These are phyloP conservation scores for Tryphoninae sp. DNA, from an alignment of 2,888 invertebrate species.

Conservation along the genomic window DNA sequence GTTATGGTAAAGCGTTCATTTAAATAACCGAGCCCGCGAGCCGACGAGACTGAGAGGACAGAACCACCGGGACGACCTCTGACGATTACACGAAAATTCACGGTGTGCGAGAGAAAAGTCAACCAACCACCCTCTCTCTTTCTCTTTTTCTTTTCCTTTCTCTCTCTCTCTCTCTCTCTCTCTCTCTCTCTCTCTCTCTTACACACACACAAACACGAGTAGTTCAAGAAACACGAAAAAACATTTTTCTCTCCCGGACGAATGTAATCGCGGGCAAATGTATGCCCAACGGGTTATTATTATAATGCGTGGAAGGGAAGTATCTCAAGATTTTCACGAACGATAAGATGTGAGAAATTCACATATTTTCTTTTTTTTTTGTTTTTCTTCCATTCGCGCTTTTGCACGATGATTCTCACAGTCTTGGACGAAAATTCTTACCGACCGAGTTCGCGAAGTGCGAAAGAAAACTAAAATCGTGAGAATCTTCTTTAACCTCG, in stretches of 20 bases:
- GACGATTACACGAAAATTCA: not conserved
- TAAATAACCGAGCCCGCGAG: conserved; percentile 70
- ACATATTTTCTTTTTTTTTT: too few relatives aligned
- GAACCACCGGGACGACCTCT: conserved; percentile 18
- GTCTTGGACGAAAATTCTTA: too few relatives aligned
- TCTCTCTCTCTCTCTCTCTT: too few relatives aligned
- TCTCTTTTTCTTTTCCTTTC: too few relatives aligned
- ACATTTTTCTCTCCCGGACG: not conserved
- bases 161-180: too few relatives aligned
- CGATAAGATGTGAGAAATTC: too few relatives aligned
- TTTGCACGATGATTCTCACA: too few relatives aligned
- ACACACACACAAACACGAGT: not conserved
- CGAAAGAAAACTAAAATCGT: too few relatives aligned
- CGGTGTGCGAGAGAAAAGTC: not conserved
- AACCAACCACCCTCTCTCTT: conserved; percentile 13
- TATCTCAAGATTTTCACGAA: too few relatives aligned
- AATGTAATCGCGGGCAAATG: not conserved
- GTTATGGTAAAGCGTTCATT: conserved; percentile 73
- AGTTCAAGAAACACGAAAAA: conserved; percentile 20
- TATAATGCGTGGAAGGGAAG: not conserved
- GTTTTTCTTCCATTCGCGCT: too few relatives aligned
- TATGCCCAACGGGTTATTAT: not conserved
- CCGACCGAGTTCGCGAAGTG: too few relatives aligned
- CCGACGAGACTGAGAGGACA: conserved; percentile 23
- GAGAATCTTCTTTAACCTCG: too few relatives aligned